Percentiles rank a stretch among this genome's conserved stretches.
These are phyloP conservation scores for Slavum lentiscoides DNA, from an alignment of 2,888 invertebrate genomes.

Conservation along the genomic window DNA sequence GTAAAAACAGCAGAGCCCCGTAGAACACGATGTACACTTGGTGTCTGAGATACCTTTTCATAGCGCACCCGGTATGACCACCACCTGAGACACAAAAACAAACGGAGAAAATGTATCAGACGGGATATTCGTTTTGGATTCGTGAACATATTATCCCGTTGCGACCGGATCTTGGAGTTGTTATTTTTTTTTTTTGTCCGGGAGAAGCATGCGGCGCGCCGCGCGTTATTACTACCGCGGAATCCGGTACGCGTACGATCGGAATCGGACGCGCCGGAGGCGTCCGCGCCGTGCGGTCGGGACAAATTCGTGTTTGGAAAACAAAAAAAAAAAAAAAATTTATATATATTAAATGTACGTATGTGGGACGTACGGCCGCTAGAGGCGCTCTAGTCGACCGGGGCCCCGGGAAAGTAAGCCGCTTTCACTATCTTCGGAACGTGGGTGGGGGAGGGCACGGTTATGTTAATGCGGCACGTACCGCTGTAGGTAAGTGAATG, in stretches of 20 bases:
- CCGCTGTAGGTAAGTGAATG: too few species aligned
- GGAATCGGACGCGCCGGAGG: slow-evolving; percentile 32
- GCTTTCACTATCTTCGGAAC: slow-evolving; percentile 50
- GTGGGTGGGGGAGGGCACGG: not conserved
- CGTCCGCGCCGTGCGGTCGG: not conserved
- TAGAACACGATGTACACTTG: slow-evolving; percentile 39
- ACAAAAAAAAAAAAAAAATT: slow-evolving; percentile 14
- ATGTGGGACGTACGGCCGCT: slow-evolving; percentile 48
- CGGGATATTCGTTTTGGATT: too few species aligned
- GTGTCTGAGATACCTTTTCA: slow-evolving; percentile 42
- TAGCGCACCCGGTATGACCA: slow-evolving; percentile 14
- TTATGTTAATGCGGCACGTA: too few species aligned
- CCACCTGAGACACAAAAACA: slow-evolving; percentile 6
- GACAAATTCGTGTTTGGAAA: slow-evolving; percentile 23
- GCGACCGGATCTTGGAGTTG: slow-evolving; percentile 42
- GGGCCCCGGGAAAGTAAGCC: slow-evolving; percentile 48
- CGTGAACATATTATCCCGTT: not conserved
- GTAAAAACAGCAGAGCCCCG: slow-evolving; percentile 42
- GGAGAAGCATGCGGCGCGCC: too few species aligned
- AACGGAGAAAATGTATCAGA: not conserved
- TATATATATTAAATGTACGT: slow-evolving; percentile 16
- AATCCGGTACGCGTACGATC: slow-evolving; percentile 45
- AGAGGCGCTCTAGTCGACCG: slow-evolving; percentile 48
- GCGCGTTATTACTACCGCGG: not conserved
- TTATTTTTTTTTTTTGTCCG: slow-evolving; percentile 16